phyloP scores from a whole-genome alignment of 2,888 invertebrate genomes.

The Cecidostiba fungosa region DNA sequence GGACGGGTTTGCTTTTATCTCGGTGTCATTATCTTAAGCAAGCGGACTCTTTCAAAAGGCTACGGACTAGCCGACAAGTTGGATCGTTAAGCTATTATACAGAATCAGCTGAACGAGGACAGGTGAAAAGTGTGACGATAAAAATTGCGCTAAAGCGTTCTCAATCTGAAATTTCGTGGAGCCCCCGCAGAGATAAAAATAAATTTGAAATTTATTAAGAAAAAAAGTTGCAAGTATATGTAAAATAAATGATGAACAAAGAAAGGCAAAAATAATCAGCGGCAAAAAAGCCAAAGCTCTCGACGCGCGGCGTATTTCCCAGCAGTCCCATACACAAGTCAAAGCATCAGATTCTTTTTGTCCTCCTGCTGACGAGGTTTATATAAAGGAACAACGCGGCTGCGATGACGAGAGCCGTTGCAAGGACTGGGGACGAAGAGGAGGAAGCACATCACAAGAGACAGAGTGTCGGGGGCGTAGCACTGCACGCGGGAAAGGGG shows the following conservation, averaged over 20 bases:
- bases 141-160: neutral
- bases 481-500: constrained; percentile 56
- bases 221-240: no score
- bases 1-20: neutral
- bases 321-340: neutral
- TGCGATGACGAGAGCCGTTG: neutral
- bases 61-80: neutral
- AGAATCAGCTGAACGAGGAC: constrained; percentile 10
- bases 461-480: neutral
- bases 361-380: constrained; percentile 37
- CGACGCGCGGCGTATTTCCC: neutral
- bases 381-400: constrained; percentile 47
- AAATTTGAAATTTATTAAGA: no score
- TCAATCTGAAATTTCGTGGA: neutral
- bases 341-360: constrained; percentile 41
- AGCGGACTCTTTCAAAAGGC: constrained; percentile 14
- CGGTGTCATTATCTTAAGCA: constrained; percentile 31
- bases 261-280: neutral
- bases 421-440: constrained; percentile 17
- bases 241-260: no score
- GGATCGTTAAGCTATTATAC: constrained; percentile 15
- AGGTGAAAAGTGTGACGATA: neutral
- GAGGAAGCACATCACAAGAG: neutral
- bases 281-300: neutral
- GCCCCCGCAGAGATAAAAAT: neutral